Conservation (phyloP, 1,140 invertebrate species). For the Antheraea pernyi region DNA sequence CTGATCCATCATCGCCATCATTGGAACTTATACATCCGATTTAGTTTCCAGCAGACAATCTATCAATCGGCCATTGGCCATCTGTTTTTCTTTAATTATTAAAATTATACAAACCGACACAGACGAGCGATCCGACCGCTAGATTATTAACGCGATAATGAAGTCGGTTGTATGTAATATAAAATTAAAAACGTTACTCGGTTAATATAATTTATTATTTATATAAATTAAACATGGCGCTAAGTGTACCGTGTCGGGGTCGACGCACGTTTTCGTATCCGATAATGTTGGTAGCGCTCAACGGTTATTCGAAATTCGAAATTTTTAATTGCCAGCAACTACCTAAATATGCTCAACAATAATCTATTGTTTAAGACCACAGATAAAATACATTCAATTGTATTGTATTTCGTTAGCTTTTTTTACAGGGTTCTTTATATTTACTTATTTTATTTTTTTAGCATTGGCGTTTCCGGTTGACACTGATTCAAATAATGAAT, state of each 20-base stretch:
- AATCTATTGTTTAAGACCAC: not conserved
- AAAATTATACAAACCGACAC: constrained; percentile 25
- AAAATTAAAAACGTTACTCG: not conserved
- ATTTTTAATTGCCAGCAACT: not conserved
- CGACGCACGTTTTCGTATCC: constrained; percentile 39
- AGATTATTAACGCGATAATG: constrained; percentile 39
- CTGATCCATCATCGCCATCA: too few relatives aligned
- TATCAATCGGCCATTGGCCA: too few relatives aligned
- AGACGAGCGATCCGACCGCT: constrained; percentile 21
- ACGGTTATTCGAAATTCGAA: not conserved
- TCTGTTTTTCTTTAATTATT: not conserved
- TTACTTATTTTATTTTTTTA: not conserved
- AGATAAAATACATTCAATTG: constrained; percentile 1
- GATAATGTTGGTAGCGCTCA: not conserved
- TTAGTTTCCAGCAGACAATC: too few relatives aligned
- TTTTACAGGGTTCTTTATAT: not conserved
- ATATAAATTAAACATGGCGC: constrained; percentile 61
- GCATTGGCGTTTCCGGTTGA: too few relatives aligned
- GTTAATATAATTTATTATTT: constrained; percentile 45
- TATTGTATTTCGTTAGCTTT: too few relatives aligned
- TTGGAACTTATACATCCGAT: too few relatives aligned
- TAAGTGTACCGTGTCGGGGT: constrained; percentile 68
- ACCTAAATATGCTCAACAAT: not conserved
- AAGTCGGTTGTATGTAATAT: not conserved
- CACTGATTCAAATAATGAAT: too few relatives aligned